A percentile compares a stretch with the other conserved stretches of the same genome.
Conservation (phyloP, 2,113 vertebrate genomes). For the Tympanuchus pallidicinctus region DNA sequence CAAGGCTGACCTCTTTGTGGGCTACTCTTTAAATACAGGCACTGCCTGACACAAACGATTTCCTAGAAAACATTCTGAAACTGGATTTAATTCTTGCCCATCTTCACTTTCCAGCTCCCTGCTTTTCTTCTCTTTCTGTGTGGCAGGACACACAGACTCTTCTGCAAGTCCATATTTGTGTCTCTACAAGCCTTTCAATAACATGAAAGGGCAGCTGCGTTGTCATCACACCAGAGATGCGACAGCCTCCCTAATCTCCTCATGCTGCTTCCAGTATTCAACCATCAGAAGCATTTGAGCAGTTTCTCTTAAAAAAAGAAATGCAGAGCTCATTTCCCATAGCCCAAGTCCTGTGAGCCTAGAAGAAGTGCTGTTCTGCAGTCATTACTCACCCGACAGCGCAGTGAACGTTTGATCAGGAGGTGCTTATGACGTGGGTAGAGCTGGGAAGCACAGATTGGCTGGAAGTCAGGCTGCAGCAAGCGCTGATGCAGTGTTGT, state of each 20-base stretch:
- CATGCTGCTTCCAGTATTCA: not conserved
- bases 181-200: not conserved
- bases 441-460: constrained; percentile 92
- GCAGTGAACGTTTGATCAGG: constrained; percentile 96
- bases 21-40: not conserved
- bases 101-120: not conserved
- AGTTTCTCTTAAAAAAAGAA: not conserved
- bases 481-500: constrained; percentile 96
- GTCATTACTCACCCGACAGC: constrained; percentile 87
- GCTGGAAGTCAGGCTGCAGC: constrained; percentile 95
- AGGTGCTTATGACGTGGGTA: constrained; percentile 98
- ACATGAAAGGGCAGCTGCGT: not conserved
- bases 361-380: not conserved
- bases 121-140: not conserved
- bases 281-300: not conserved
- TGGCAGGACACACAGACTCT: not conserved
- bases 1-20: not conserved
- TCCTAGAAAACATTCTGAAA: not conserved
- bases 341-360: not conserved
- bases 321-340: not conserved
- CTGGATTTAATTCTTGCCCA: not conserved
- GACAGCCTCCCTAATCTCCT: not conserved
- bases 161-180: not conserved
- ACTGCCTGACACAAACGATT: not conserved
- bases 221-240: not conserved